A percentile compares a stretch with the other conserved stretches of the same genome.
Conservation (phyloP, 2,113 vertebrate species). For the Rana temporaria region DNA sequence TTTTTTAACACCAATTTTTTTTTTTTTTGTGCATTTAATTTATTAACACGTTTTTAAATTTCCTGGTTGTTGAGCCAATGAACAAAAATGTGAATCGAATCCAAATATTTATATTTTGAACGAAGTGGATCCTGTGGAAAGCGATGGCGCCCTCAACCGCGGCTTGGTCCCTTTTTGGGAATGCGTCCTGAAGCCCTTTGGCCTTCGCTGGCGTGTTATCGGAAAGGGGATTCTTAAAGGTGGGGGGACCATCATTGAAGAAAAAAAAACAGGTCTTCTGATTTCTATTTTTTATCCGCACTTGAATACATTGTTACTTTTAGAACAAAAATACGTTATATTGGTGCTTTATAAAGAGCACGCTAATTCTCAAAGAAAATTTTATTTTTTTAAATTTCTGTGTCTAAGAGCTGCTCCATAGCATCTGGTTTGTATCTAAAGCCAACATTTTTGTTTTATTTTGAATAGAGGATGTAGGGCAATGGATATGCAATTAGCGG, state of each 20-base stretch:
- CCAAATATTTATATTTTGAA: slow-evolving; percentile 34
- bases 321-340: too few species aligned
- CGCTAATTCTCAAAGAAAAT: too few species aligned
- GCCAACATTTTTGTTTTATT: too few species aligned
- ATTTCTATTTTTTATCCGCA: too few species aligned
- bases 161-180: background rate
- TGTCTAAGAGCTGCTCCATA: too few species aligned
- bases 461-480: too few species aligned
- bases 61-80: slow-evolving; percentile 34
- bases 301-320: too few species aligned
- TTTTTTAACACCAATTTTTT: slow-evolving; percentile 23
- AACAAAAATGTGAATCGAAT: slow-evolving; percentile 49
- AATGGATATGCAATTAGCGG: too few species aligned
- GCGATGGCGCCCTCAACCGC: background rate
- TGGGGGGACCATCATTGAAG: background rate
- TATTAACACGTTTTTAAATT: slow-evolving; percentile 25
- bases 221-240: background rate
- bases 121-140: background rate
- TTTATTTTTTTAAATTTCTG: too few species aligned
- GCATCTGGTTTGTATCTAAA: too few species aligned
- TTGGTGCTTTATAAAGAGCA: too few species aligned
- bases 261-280: too few species aligned
- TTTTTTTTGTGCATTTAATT: slow-evolving; percentile 11
- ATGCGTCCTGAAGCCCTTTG: background rate
- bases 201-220: background rate